Conservation (phyloP, 1,140 invertebrate species). For the Drosophila neocordata region DNA sequence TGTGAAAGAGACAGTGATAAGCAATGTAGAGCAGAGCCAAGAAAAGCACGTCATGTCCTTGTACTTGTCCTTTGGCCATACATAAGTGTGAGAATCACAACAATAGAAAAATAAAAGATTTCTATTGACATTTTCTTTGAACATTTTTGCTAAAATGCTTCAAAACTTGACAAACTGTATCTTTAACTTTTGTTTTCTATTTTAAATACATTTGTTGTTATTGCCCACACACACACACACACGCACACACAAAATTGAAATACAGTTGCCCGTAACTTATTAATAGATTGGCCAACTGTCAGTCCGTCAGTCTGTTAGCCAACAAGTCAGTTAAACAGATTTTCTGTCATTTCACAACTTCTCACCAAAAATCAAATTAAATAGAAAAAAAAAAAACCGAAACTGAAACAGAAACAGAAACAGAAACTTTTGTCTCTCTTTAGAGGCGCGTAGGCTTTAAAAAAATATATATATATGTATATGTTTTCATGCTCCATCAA, state of each 20-base stretch:
- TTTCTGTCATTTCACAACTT: constrained; percentile 46
- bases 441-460: constrained; percentile 27
- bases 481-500: constrained; percentile 36
- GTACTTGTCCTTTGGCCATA: background rate
- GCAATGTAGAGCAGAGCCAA: background rate
- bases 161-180: too few relatives aligned
- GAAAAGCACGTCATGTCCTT: background rate
- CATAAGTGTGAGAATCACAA: background rate
- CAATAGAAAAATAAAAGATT: background rate
- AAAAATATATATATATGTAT: too few relatives aligned
- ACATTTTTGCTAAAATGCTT: too few relatives aligned
- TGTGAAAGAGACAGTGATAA: constrained; percentile 27
- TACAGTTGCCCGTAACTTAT: constrained; percentile 14
- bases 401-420: background rate
- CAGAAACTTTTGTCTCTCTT: constrained; percentile 3
- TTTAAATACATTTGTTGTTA: constrained; percentile 6
- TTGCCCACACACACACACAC: constrained; percentile 8
- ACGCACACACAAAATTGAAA: background rate
- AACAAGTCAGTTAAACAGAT: constrained; percentile 12
- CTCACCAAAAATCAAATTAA: constrained; percentile 8
- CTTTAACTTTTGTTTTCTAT: constrained; percentile 1
- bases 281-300: constrained; percentile 49
- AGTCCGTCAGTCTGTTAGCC: constrained; percentile 33
- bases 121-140: constrained; percentile 2
- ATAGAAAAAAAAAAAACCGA: too few relatives aligned